Evolutionary conservation across 2,113 vertebrate genomes (phyloP), one percentile per base, ranked within the genome.

Genomic region (Myrmecophaga tridactyla): DNA sequence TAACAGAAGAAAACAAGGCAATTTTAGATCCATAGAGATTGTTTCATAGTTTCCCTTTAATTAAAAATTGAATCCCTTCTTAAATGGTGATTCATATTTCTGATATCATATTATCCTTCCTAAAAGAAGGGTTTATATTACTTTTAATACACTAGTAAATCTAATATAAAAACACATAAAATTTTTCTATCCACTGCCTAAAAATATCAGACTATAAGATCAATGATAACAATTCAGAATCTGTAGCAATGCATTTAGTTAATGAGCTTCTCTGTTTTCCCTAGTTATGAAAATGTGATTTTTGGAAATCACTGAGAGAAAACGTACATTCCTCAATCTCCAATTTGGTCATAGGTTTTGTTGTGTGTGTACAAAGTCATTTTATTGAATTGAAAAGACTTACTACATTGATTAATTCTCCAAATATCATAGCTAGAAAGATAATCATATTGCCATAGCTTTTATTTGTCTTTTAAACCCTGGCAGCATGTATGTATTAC

Each of bases 161-260:
- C 77, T 83, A 77, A 41, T 91, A 43, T 89, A 75, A 91, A 92
- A 86, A 85, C 48, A 88, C 56, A 87, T 78, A 81, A 77, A 46
- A 21, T 58, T 60, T 92, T 96, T 92, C 39, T 90, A 43, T 11
- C 46, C 23, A 34, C n/a, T 94, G 63, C 48, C 48, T 39, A 3
- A 41, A 94, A 73, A 82, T 84, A 56, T 82, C 48, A 76, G 77
- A 94, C 92, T 94, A 89, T 92, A 94, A 96, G 96, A 91, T 95
- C 92, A 88, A 51, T 94, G 36, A 34, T 87, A 90, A 86, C 34
- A 88, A 73, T 70, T 89, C 67, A 84, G 53, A 95, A 91, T 95
- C 91, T 92, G 53, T 82, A 89, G 92, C 60, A 60, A 65, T 72
- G 36, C 56, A 75, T 77, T 95, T 86, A 70, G 56, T 92, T 78